Evolutionary conservation across 2,888 invertebrate species (phyloP), one percentile per base, ranked within the genome.

Genomic region (Synergus umbraculus): DNA sequence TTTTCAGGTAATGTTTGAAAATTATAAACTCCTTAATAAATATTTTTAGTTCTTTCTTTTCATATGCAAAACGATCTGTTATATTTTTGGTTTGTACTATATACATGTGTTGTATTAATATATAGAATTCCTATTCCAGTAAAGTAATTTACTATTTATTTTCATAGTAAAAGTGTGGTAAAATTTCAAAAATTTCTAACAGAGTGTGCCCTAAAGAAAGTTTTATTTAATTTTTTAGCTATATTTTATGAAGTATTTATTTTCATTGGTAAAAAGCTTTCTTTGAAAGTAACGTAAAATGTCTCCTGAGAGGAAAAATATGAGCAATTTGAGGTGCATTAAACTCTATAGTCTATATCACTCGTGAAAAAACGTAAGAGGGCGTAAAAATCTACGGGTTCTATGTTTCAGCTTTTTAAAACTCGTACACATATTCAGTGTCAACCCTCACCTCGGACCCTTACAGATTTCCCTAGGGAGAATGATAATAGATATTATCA

Each of bases 391-490:
- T 73, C 49, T 73, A 54, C 7, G n/a, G 3, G 22, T 73, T 5
- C 49, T 67, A 22, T 22, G 58, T 83, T 81, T 89, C 92, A 98
- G 97, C 83, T 98, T 97, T 89, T 94, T 99, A 80, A 99, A 99
- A 92, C 94, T 99, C 89, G 98, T 99, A 29, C 98, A 98, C 92
- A 97, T 98, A 90, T 98, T 98, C 94, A 98, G 98, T 82, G 97
- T 99, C 84, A 98, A 98, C 93, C 98, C 98, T 0, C 97, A 99
- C 92, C 94, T 99, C 86, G 98, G 99, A 82, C 99, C 98, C 93
- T 88, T 95, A 69, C 98, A 98, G 93, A 98, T 99, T 78, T 98
- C 98, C 0, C 93, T 99, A 18, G 98, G 98, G 77, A 94, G 97
- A 88, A 97, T 97, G 98, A 97, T 97, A 78, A 95, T 97, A 88